These are phyloP conservation scores for Drosophila villosipedis DNA, from an alignment of 2,888 invertebrate genomes.

Conservation along the genomic window DNA sequence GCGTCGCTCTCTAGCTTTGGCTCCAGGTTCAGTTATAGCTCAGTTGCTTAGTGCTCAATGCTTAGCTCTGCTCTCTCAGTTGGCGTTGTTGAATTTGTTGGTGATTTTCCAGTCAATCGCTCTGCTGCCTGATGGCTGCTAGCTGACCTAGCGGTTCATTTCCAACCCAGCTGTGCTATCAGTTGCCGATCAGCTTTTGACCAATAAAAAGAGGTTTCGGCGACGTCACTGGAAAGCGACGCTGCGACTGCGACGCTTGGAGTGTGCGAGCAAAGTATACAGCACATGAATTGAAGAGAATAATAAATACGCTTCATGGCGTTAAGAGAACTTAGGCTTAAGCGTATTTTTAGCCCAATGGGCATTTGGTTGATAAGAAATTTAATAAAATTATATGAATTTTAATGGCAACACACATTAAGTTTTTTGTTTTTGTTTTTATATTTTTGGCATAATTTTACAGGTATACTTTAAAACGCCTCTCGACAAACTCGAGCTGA, in stretches of 20 bases:
- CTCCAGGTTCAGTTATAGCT: conserved; percentile 16
- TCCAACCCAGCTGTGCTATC: conserved; percentile 78
- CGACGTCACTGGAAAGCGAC: conserved; percentile 64
- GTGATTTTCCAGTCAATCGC: conserved; percentile 71
- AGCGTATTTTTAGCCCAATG: conserved; percentile 40
- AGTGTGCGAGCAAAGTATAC: conserved; percentile 5
- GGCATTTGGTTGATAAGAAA: conserved; percentile 70
- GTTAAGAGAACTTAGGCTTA: conserved; percentile 50
- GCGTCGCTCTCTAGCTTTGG: conserved; percentile 27
- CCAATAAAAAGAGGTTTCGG: conserved; percentile 80
- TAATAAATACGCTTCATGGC: conserved; percentile 1
- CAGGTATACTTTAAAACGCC: conserved; percentile 47
- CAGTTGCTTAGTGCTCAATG: background rate
- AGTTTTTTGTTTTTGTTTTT: conserved; percentile 1
- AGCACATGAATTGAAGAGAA: conserved; percentile 32
- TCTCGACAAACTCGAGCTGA: conserved; percentile 33
- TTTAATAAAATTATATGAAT: conserved; percentile 75
- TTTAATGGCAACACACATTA: conserved; percentile 60
- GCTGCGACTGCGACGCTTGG: conserved; percentile 40
- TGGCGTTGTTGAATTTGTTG: conserved; percentile 68
- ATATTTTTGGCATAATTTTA: conserved; percentile 53
- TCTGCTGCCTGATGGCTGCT: conserved; percentile 29
- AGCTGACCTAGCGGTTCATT: conserved; percentile 80
- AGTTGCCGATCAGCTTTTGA: conserved; percentile 79
- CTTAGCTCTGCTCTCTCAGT: conserved; percentile 15